Base-by-base conservation (phyloP, 2,888 invertebrate species). In the Endotricha flammealis region DNA sequence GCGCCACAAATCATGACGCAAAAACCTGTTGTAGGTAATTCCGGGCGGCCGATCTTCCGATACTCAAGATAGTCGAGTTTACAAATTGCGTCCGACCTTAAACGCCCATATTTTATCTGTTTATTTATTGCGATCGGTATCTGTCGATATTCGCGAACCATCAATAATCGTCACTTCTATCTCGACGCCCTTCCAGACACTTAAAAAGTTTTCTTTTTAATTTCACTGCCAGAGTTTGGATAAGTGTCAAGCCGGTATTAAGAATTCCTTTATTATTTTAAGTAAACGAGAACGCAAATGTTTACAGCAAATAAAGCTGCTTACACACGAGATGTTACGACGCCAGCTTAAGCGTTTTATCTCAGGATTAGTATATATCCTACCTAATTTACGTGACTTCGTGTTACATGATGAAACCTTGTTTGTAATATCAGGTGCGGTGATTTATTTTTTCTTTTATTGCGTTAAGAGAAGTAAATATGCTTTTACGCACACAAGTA, bases 21-120 rank as follows among this genome's bases (percentile, higher is more conserved):
- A 81, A 78, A 82, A 82, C 80, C 80, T 80, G 78, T 77, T 82
- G 83, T 81, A 72, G 73, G 76, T 79, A 77, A 77, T 81, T 74
- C 69, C 48, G 54, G 56, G 57, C 65, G 52, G 57, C 53, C 69
- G 73, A 77, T 81, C 76, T 74, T 64, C 60, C 68, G 68, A 73
- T 69, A 66, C 72, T 72, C 62, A 64, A 73, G 76, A 79, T 75
- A 76, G 71, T 66, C 64, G 61, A 62, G 65, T 67, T 68, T 74
- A 77, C 78, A 80, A 81, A 83, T 83, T 81, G 80, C 75, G 68
- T 71, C 73, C 70, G 65, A 70, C 77, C 77, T 77, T 75, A 78
- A 78, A 73, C 62, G 67, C 70, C 63, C 61, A 78, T 80, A 80
- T 77, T 74, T 83, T 76, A 78, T 74, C 66, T 63, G 60, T 58